Evolutionary conservation across 2,888 invertebrate genomes (phyloP).

Genomic region (Perdita meconis): DNA sequence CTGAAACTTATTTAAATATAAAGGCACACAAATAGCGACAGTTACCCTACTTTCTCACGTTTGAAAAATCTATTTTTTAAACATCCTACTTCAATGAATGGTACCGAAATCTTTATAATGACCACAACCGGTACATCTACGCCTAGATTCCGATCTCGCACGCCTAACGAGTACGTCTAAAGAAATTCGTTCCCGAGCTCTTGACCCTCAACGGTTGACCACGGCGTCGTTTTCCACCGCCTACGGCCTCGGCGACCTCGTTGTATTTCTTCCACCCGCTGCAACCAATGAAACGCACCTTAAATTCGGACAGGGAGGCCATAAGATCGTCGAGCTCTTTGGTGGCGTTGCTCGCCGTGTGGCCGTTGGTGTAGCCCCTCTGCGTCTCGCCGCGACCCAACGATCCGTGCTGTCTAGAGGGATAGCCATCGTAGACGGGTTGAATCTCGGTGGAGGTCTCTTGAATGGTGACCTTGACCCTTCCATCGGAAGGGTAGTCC

Average conservation of each 20-base stretch:
- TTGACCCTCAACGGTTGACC: neutral
- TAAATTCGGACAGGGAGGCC: slow-evolving; percentile 97
- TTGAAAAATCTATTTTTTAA: too few species aligned
- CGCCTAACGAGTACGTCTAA: too few species aligned
- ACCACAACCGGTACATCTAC: too few species aligned
- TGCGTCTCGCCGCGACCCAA: slow-evolving; percentile 75
- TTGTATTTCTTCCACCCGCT: neutral
- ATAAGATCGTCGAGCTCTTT: slow-evolving; percentile 97
- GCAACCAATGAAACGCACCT: slow-evolving; percentile 86
- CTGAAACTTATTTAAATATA: too few species aligned
- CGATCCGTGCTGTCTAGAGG: slow-evolving; percentile 75
- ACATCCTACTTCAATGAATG: too few species aligned
- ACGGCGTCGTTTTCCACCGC: neutral
- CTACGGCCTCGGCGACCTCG: too few species aligned
- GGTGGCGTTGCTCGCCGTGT: slow-evolving; percentile 93
- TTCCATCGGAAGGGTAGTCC: slow-evolving; percentile 81
- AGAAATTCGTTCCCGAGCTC: too few species aligned
- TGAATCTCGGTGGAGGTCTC: slow-evolving; percentile 83
- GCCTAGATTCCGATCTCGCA: too few species aligned
- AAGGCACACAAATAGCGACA: too few species aligned
- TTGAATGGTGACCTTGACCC: slow-evolving; percentile 84
- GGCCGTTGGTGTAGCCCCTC: slow-evolving; percentile 77
- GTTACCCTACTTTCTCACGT: too few species aligned
- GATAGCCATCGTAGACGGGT: slow-evolving; percentile 79
- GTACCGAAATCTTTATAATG: too few species aligned